Base-by-base conservation (phyloP, 2,888 invertebrate species). In the Stenchaetothrips biformis region DNA sequence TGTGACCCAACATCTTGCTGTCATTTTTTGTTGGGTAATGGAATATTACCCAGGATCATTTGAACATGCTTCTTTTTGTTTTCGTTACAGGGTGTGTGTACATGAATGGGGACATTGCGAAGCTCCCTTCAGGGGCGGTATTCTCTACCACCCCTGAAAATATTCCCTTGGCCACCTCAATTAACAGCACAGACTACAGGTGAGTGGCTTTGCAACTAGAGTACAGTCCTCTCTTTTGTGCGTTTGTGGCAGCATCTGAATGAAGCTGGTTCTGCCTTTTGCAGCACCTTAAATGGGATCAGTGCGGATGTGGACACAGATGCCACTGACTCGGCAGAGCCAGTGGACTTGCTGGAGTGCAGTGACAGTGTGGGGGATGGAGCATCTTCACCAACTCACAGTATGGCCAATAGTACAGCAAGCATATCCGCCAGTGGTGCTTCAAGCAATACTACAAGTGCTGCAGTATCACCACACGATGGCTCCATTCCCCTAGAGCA, bases 91-190 rank as follows among this genome's bases (percentile, higher is more conserved):
- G 92, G 88, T 91, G 91, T 90, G 92, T 92, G 89, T 93, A 92
- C 90, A 93, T 93, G 93, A 93, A 93, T 92, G 93, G 93, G 90
- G 93, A 93, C 90, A 90, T 92, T 89, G 92, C 91, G 87, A 92
- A 92, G 89, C 90, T 91, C 89, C 91, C 91, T 88, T 90, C 91
- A 88, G 91, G 91, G 90, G 90, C 90, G 89, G 90, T 91, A 86
- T 92, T 90, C 87, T 88, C 90, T 87, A 89, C 90, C 89, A 90
- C 91, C 90, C 90, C 92, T 90, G 92, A 92, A 87, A 74, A 21
- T 11, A 74, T 74, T 21, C 88, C 90, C 85, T 88, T 90, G 88
- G 87, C 87, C 84, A 85, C 86, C 81, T 81, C 82, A 79, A 82
- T 83, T 78, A 80, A 86, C 83, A 85, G 84, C 84, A 83, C 87